Conservation (phyloP, 2,888 invertebrate species). For the Nemoura dubitans region DNA sequence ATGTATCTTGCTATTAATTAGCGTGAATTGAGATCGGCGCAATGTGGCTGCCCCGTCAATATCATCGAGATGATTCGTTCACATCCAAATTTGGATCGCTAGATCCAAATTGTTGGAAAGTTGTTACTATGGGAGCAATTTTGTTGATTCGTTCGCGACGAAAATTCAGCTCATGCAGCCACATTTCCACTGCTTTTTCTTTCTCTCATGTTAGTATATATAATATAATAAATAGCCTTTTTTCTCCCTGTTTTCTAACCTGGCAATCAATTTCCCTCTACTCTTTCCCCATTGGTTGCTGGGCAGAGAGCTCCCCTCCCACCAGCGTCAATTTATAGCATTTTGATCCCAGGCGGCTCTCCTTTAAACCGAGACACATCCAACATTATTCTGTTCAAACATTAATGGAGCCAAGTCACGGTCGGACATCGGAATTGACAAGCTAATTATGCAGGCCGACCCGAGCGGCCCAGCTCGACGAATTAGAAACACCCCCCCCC, state of each 20-base stretch:
- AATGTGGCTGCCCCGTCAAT: too few relatives aligned
- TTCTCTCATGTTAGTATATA: slow-evolving; percentile 13
- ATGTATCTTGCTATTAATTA: not conserved
- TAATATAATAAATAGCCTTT: slow-evolving; percentile 29
- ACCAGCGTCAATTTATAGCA: slow-evolving; percentile 33
- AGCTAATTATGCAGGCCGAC: not conserved
- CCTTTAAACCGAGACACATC: slow-evolving; percentile 26
- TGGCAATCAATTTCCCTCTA: slow-evolving; percentile 35
- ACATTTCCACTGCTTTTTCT: not conserved
- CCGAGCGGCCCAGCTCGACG: too few relatives aligned
- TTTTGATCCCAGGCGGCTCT: slow-evolving; percentile 8
- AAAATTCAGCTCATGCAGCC: too few relatives aligned
- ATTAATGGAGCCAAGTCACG: slow-evolving; percentile 24
- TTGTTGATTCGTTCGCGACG: too few relatives aligned
- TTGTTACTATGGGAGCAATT: too few relatives aligned
- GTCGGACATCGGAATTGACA: slow-evolving; percentile 1
- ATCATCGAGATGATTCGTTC: too few relatives aligned
- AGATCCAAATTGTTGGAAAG: not conserved
- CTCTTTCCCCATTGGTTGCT: slow-evolving; percentile 35
- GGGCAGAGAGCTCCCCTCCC: slow-evolving; percentile 29
- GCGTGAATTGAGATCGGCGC: too few relatives aligned
- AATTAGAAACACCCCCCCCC: not conserved
- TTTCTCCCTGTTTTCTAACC: slow-evolving; percentile 30
- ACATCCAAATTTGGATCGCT: too few relatives aligned
- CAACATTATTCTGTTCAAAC: slow-evolving; percentile 30